phyloP scores from a whole-genome alignment of 1,140 invertebrate species.

The Eurosta solidaginis region DNA sequence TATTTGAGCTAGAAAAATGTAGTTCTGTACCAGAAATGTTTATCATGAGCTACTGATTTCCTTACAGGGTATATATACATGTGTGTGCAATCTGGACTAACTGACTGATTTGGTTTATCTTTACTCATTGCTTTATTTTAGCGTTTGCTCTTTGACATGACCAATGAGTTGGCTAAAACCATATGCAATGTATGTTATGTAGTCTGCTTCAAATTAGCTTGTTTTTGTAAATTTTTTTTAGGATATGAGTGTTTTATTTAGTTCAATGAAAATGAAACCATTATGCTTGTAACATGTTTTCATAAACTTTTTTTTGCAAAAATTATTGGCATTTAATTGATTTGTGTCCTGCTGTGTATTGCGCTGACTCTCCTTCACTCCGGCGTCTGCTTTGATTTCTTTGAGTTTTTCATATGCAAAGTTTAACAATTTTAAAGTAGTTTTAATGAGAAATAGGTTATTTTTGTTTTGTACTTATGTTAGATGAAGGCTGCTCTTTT shows the following conservation, averaged over 20 bases:
- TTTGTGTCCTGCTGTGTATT: slow-evolving; percentile 34
- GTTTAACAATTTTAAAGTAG: not conserved
- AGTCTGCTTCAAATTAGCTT: not conserved
- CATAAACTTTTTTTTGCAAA: slow-evolving; percentile 30
- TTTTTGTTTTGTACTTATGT: not conserved
- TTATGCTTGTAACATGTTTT: not conserved
- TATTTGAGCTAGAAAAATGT: too few species aligned
- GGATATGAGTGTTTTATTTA: not conserved
- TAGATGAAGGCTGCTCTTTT: not conserved
- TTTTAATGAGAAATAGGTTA: slow-evolving; percentile 28
- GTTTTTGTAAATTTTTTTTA: slow-evolving; percentile 10
- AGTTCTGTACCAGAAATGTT: too few species aligned
- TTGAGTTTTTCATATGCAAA: not conserved
- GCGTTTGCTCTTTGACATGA: slow-evolving; percentile 8
- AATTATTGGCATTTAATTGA: slow-evolving; percentile 38
- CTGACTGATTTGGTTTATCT: not conserved
- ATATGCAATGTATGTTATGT: too few species aligned
- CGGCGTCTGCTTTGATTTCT: not conserved
- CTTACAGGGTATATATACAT: not conserved
- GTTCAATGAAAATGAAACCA: not conserved
- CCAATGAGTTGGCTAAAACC: slow-evolving; percentile 19
- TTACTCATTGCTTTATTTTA: not conserved
- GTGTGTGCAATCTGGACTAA: not conserved
- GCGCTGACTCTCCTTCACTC: not conserved
- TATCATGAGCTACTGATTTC: too few species aligned